Evolutionary conservation across 2,888 invertebrate species (phyloP), one percentile per base, ranked within the genome.

Genomic region (Alviniconcha strummeri): DNA sequence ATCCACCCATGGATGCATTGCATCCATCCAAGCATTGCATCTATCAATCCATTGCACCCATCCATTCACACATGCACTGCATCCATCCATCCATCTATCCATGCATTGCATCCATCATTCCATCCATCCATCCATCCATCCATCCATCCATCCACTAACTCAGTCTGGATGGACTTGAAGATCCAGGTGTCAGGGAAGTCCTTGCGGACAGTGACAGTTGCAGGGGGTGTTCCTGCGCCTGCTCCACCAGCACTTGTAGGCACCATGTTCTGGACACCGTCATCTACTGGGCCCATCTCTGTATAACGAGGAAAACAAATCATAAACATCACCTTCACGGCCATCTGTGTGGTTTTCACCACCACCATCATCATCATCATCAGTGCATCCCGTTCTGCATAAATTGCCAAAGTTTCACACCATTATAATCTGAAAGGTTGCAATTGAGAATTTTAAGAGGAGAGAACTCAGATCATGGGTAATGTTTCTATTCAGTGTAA

Each of bases 141-240:
- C 64, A 64, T 64, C 64, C 64, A 1, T 13, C 64, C 64, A 64
- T 64, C n/a, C 67, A 83, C 84, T 82, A 83, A 87, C 87, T 82
- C 80, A 17, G 86, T 84, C 15, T 57, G 71, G 13, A 57, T 94
- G 91, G 95, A 94, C 89, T 95, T 94, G 95, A 95, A 96, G 89
- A 96, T 94, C 96, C 96, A 96, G 81, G 96, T 96, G 94, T 96
- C 96, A 71, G 96, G 96, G 93, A 96, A 96, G 93, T 95, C 94
- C 93, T 95, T 95, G 90, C 96, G 95, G 93, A 90, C 91, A 90
- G 82, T 83, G n/a, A 75, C 72, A 6, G 17, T 57, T 2, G 13
- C 54, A 69, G 69, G 8, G 54, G 54, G 36, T 67, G 71, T 6
- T 71, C 55, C 56, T 75, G 64, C 60, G 36, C 71, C 2, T 60